These are phyloP conservation scores for Amblyraja radiata DNA, from an alignment of 2,797 vertebrate species.

Conservation along the genomic window DNA sequence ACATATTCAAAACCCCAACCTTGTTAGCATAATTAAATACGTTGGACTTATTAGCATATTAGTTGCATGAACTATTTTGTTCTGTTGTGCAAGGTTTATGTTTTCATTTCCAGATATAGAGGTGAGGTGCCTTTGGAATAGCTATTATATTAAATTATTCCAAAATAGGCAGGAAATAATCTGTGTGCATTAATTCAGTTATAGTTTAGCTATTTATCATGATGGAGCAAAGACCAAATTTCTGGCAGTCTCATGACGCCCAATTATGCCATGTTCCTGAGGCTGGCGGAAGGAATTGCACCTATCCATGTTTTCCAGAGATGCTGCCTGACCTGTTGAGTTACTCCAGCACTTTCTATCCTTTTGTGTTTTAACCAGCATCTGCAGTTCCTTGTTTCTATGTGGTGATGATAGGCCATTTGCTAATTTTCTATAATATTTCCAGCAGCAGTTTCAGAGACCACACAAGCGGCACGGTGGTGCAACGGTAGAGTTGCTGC, in stretches of 20 bases:
- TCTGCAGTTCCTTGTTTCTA: too few relatives aligned
- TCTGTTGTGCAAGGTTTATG: not conserved
- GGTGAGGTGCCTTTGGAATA: not conserved
- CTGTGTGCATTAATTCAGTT: not conserved
- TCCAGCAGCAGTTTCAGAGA: not conserved
- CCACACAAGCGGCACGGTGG: too few relatives aligned
- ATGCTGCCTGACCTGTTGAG: too few relatives aligned
- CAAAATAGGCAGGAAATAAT: not conserved
- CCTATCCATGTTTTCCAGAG: too few relatives aligned
- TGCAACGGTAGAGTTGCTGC: too few relatives aligned
- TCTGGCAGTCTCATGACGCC: not conserved
- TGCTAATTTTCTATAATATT: not conserved
- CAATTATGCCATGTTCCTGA: not conserved
- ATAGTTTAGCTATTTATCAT: not conserved
- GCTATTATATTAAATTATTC: not conserved
- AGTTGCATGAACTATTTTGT: not conserved
- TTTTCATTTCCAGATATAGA: not conserved
- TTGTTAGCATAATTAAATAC: slow-evolving; percentile 27
- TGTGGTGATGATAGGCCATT: too few relatives aligned
- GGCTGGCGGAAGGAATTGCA: too few relatives aligned
- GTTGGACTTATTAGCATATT: slow-evolving; percentile 19
- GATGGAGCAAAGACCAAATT: not conserved
- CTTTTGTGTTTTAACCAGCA: too few relatives aligned
- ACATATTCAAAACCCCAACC: slow-evolving; percentile 18
- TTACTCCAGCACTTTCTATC: too few relatives aligned